Evolutionary conservation across 2,113 vertebrate genomes (phyloP).

Genomic region (Plestiodon gilberti): DNA sequence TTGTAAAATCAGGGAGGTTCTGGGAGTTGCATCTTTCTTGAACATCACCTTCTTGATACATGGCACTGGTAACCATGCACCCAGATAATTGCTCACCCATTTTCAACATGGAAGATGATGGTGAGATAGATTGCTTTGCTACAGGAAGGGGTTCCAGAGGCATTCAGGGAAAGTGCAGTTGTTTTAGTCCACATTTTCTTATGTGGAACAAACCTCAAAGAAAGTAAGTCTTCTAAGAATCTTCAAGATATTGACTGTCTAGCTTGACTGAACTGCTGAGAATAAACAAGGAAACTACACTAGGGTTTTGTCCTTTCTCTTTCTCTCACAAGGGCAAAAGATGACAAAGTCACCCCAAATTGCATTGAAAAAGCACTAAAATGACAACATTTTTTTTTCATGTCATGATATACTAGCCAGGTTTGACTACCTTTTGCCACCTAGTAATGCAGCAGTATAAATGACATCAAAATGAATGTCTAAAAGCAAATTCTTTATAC

Average conservation of each 20-base stretch:
- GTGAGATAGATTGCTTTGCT: slow-evolving; percentile 36
- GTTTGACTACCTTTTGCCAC: background rate
- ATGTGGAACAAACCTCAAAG: background rate
- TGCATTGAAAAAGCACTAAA: background rate
- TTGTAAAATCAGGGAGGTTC: too few species aligned
- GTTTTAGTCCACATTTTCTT: background rate
- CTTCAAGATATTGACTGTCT: background rate
- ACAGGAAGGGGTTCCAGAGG: slow-evolving; percentile 55
- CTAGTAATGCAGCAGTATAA: slow-evolving; percentile 17
- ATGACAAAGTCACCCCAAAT: background rate
- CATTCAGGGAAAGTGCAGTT: slow-evolving; percentile 7
- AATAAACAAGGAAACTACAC: background rate
- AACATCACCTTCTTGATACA: background rate
- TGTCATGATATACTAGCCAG: background rate
- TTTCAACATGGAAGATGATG: slow-evolving; percentile 15
- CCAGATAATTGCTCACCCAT: slow-evolving; percentile 4
- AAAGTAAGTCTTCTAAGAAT: background rate
- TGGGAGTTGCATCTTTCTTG: background rate
- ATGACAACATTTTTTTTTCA: background rate
- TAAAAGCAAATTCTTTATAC: background rate
- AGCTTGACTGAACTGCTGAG: background rate
- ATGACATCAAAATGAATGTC: background rate
- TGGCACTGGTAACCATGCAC: background rate
- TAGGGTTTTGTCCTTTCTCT: background rate
- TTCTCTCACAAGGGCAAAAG: background rate